Evolutionary conservation across 2,888 invertebrate genomes (phyloP).

Genomic region (Muscina levida): DNA sequence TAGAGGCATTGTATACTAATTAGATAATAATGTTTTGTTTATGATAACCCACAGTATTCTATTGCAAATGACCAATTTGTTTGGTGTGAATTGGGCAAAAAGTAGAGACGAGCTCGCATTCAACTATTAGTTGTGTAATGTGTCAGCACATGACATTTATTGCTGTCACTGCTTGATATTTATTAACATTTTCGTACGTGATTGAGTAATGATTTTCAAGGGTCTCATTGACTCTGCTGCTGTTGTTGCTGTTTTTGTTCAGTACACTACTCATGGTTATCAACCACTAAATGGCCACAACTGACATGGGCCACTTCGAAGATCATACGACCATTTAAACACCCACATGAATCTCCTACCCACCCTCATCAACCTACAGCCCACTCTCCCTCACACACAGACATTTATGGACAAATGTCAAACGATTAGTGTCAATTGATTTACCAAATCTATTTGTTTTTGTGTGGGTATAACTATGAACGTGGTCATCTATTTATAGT

Average conservation of each 20-base stretch:
- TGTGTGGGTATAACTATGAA: not conserved
- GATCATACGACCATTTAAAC: constrained; percentile 24
- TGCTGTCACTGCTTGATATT: constrained; percentile 61
- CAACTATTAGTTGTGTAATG: too few species aligned
- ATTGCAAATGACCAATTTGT: too few species aligned
- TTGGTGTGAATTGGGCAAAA: too few species aligned
- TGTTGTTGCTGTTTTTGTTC: not conserved
- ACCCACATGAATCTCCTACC: not conserved
- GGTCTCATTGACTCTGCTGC: not conserved
- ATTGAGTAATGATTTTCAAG: constrained; percentile 62
- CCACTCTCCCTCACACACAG: constrained; percentile 8
- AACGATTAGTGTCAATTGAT: constrained; percentile 64
- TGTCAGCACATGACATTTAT: constrained; percentile 63
- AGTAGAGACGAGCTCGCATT: too few species aligned
- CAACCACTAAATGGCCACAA: constrained; percentile 53
- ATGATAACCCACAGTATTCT: too few species aligned
- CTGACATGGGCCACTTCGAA: constrained; percentile 18
- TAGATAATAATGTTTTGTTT: too few species aligned
- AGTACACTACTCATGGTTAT: constrained; percentile 25
- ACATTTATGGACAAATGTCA: constrained; percentile 52
- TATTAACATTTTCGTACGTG: constrained; percentile 63
- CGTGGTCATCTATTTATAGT: constrained; percentile 1
- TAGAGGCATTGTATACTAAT: too few species aligned
- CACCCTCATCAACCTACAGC: constrained; percentile 4
- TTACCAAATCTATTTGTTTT: constrained; percentile 56